phyloP scores from a whole-genome alignment of 2,888 invertebrate species.

The Sesia apiformis region DNA sequence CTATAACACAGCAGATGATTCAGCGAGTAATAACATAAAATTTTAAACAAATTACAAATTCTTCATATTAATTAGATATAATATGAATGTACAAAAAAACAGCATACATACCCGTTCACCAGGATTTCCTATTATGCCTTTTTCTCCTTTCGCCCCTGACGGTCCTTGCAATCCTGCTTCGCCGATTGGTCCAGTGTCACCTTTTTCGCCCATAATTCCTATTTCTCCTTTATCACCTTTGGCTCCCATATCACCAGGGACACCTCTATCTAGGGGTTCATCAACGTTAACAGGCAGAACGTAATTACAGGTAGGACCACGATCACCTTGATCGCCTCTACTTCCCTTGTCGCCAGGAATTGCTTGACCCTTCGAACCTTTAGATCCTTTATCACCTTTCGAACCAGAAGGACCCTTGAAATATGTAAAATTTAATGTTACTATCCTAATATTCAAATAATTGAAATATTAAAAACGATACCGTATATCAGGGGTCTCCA shows the following conservation, averaged over 20 bases:
- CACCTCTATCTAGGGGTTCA: slow-evolving; percentile 51
- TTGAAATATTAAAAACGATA: too few species aligned
- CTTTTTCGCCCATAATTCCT: slow-evolving; percentile 79
- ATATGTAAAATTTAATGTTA: background rate
- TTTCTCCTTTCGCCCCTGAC: slow-evolving; percentile 86
- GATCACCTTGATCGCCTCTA: slow-evolving; percentile 69
- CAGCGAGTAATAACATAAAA: background rate
- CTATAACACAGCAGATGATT: too few species aligned
- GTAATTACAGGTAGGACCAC: slow-evolving; percentile 55
- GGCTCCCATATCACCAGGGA: slow-evolving; percentile 68
- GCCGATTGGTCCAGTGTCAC: slow-evolving; percentile 81
- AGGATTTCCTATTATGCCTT: slow-evolving; percentile 87
- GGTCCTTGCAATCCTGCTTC: slow-evolving; percentile 80
- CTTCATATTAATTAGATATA: background rate
- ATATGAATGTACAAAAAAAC: background rate
- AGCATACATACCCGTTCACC: slow-evolving; percentile 80
- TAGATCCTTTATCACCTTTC: slow-evolving; percentile 81
- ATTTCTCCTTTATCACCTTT: slow-evolving; percentile 77
- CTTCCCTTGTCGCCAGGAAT: slow-evolving; percentile 77
- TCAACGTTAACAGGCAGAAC: slow-evolving; percentile 37
- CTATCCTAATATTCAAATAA: background rate
- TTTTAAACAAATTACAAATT: background rate
- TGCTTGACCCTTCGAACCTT: slow-evolving; percentile 73
- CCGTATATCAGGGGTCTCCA: too few species aligned
- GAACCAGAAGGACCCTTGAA: slow-evolving; percentile 79